Evolutionary conservation across 2,888 invertebrate genomes (phyloP), one percentile per base, ranked within the genome.

Genomic region (Eumerus sabulonum): DNA sequence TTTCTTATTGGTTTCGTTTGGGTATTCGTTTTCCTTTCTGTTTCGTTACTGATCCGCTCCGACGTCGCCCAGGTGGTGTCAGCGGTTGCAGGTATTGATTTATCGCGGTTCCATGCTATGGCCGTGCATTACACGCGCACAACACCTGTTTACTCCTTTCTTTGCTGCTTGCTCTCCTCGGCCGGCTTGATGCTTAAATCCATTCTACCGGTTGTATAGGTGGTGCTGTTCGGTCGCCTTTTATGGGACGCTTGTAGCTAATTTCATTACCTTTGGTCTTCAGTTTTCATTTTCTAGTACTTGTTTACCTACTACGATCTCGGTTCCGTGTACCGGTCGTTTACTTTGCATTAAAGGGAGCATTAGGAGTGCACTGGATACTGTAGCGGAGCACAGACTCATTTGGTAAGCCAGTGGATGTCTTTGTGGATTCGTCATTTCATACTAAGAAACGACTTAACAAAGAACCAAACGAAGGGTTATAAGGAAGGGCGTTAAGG

Each of bases 81-180:
- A 13, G 54, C 60, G 56, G 54, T 50, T 60, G 48, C 64, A 51
- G 62, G 40, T 40, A 76, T 79, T 79, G 79, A 79, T 79, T 79
- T 74, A 79, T 79, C 54, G 50, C 45, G 40, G 40, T 60, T n/a
- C 54, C 50, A 66, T 44, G 18, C 57, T 45, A 35, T 47, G 59
- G 59, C 54, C 64, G 79, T 79, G 74, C 73, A 74, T 74, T 77
- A 60, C 68, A 79, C 68, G 74, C 68, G 74, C 64, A 68, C 54
- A 68, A 74, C 79, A 79, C 79, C 79, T 79, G 79, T 74, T 79
- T 40, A 3, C 40, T 40, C 40, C 5, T 40, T 64, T 56, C 60
- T 54, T 72, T 59, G 42, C 70, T 66, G 54, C 64, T 36, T 36
- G n/a, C n/a, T 40, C n/a, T 72, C 60, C 48, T 64, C 36, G 45